Conservation (phyloP, 2,797 vertebrate genomes). For the Hypotaenidia philippensis region DNA sequence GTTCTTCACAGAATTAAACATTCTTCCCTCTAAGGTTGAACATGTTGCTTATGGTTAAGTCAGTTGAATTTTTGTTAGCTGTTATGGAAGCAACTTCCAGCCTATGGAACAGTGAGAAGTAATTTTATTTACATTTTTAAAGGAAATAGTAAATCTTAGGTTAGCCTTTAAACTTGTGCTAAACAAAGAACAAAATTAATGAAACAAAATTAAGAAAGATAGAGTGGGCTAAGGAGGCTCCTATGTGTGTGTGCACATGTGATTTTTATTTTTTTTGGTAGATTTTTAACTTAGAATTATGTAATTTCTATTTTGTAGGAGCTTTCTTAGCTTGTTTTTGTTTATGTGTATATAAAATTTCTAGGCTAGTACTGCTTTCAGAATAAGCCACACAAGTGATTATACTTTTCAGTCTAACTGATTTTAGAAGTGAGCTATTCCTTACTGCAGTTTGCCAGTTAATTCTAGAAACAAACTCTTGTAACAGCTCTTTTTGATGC, state of each 20-base stretch:
- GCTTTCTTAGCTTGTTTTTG: neutral
- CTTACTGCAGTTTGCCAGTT: neutral
- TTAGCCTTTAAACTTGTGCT: neutral
- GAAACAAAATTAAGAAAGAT: neutral
- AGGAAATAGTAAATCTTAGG: neutral
- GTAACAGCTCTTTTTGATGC: neutral
- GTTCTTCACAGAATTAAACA: neutral
- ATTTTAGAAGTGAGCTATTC: neutral
- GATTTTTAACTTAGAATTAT: neutral
- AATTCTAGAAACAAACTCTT: neutral
- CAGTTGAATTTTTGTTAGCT: neutral
- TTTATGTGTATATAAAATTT: neutral
- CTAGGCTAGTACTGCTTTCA: neutral
- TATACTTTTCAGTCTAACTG: neutral
- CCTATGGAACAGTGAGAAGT: neutral
- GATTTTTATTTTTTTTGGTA: neutral
- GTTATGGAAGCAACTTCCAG: neutral
- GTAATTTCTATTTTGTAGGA: neutral
- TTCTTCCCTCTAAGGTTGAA: neutral
- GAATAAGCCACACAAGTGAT: neutral
- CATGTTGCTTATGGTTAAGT: neutral
- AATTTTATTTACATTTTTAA: neutral
- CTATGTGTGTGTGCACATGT: fast-evolving
- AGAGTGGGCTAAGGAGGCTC: neutral
- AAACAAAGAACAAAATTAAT: neutral